Evolutionary conservation across 2,888 invertebrate genomes (phyloP).

Genomic region (Pollenia labialis): DNA sequence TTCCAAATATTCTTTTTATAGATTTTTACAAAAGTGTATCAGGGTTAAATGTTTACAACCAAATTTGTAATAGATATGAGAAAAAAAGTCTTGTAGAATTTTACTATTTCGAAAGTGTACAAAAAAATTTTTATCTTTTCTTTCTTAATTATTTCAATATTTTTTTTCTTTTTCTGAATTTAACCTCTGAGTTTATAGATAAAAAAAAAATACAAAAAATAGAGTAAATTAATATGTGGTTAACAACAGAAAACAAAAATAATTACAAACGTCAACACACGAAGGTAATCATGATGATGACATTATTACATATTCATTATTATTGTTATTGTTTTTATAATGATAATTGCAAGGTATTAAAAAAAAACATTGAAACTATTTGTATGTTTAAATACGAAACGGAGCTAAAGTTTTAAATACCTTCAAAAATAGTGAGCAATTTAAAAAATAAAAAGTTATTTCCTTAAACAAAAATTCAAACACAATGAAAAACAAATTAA

Average conservation of each 20-base stretch:
- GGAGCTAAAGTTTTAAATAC: constrained; percentile 24
- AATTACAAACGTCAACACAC: constrained; percentile 54
- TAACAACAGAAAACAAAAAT: constrained; percentile 30
- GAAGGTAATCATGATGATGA: constrained; percentile 63
- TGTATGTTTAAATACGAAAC: background rate
- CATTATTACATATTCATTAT: constrained; percentile 53
- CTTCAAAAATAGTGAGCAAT: constrained; percentile 18
- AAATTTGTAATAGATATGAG: too few species aligned
- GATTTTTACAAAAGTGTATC: too few species aligned
- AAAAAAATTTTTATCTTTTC: too few species aligned
- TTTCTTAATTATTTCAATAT: background rate
- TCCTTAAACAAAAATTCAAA: constrained; percentile 43
- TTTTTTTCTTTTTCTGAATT: constrained; percentile 5
- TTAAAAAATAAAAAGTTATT: constrained; percentile 22
- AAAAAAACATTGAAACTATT: constrained; percentile 39
- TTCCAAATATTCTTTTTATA: too few species aligned
- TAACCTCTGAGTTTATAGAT: constrained; percentile 32
- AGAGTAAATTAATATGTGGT: constrained; percentile 42
- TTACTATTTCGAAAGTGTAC: background rate
- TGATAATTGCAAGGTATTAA: constrained; percentile 21
- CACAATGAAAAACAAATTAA: constrained; percentile 12
- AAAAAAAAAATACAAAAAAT: constrained; percentile 35
- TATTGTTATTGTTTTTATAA: constrained; percentile 26
- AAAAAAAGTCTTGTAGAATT: background rate
- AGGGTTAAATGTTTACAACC: too few species aligned